phyloP scores from a whole-genome alignment of 2,113 vertebrate genomes.

The Cryptomyrus ogoouensis region DNA sequence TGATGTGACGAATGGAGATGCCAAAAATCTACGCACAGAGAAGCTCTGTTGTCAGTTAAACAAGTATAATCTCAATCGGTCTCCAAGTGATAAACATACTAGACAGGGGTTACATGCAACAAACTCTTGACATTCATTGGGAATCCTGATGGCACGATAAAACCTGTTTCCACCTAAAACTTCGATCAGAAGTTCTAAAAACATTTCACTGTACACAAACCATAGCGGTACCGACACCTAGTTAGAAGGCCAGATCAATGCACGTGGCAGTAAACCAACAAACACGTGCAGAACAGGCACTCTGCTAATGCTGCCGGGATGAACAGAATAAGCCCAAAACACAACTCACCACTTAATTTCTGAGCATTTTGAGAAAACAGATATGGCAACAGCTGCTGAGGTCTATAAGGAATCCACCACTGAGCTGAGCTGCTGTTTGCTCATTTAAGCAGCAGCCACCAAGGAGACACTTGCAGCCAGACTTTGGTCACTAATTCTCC shows the following conservation, averaged over 20 bases:
- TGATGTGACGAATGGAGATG: conserved; percentile 18
- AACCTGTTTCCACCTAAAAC: neutral
- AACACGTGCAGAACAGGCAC: neutral
- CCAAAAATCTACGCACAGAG: conserved; percentile 23
- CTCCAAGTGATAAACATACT: neutral
- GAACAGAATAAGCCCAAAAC: neutral
- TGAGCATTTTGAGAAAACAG: neutral
- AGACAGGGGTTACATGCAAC: neutral
- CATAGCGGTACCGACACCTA: neutral
- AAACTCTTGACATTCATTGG: neutral
- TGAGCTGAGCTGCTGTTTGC: neutral
- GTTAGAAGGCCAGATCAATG: neutral
- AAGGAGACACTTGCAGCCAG: no score
- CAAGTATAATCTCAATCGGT: neutral
- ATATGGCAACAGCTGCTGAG: neutral
- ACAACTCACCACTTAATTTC: neutral
- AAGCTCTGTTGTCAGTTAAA: conserved; percentile 24
- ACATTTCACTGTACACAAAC: neutral
- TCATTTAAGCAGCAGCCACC: no score
- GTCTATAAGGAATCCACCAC: neutral
- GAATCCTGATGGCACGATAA: neutral
- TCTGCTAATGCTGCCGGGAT: neutral
- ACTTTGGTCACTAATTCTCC: neutral
- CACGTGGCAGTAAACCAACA: neutral
- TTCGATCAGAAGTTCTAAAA: neutral